These are phyloP conservation scores for Odocoileus hemionus DNA, from an alignment of 2,113 vertebrate species.

Conservation along the genomic window DNA sequence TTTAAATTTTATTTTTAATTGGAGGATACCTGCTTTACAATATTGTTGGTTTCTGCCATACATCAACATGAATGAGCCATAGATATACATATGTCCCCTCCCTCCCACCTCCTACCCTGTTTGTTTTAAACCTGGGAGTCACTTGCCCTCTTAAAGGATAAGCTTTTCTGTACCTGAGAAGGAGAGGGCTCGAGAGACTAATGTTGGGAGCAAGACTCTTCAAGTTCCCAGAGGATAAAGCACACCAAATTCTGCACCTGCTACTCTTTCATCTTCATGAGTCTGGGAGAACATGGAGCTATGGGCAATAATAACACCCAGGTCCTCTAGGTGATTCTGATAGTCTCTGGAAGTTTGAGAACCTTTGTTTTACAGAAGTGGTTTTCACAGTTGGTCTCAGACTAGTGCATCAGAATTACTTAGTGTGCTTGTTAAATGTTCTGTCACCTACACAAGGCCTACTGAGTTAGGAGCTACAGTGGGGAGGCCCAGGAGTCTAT, in stretches of 20 bases:
- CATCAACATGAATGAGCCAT: no score
- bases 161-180: background rate
- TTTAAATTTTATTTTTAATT: background rate
- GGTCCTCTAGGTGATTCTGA: background rate
- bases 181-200: background rate
- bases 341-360: background rate
- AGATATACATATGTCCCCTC: no score
- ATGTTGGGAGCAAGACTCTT: background rate
- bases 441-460: background rate
- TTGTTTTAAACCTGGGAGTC: constrained; percentile 34
- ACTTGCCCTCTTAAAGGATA: background rate
- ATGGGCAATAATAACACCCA: background rate
- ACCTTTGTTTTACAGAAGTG: background rate
- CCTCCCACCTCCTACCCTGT: background rate
- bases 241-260: background rate
- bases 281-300: background rate
- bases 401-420: background rate
- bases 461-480: background rate
- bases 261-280: background rate
- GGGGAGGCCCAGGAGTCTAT: background rate
- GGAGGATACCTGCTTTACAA: no score
- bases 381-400: background rate
- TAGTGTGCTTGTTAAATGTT: background rate
- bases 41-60: no score
- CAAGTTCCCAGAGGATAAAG: background rate